Evolutionary conservation across 2,113 vertebrate species (phyloP).

Genomic region (Etheostoma spectabile): DNA sequence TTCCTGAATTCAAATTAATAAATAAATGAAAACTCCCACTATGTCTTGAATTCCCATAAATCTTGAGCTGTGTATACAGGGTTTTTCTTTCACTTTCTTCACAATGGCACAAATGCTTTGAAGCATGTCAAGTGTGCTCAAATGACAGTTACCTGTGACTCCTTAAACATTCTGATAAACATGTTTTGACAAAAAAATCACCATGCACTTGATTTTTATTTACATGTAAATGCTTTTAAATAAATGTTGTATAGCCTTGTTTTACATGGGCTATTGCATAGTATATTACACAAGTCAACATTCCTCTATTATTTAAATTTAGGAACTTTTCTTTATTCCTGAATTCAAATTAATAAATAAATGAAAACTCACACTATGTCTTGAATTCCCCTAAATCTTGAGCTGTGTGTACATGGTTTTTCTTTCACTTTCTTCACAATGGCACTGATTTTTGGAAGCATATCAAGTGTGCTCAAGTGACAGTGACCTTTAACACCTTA

Average conservation of each 20-base stretch:
- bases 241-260: neutral
- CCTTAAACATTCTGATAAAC: neutral
- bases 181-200: neutral
- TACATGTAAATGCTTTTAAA: neutral
- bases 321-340: neutral
- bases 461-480: neutral
- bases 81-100: slow-evolving; percentile 4
- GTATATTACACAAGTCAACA: neutral
- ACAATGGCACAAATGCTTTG: neutral
- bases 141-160: neutral
- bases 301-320: neutral
- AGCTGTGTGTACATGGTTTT: neutral
- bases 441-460: neutral
- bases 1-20: neutral
- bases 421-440: slow-evolving; percentile 1
- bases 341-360: too few relatives aligned
- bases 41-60: neutral
- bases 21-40: neutral
- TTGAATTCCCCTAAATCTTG: neutral
- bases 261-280: neutral
- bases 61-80: too few relatives aligned
- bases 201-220: neutral
- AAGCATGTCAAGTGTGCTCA: neutral
- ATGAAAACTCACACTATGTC: neutral
- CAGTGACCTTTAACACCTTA: neutral